Base-by-base conservation (phyloP, 2,888 invertebrate species). In the Anthophora plumipes region DNA sequence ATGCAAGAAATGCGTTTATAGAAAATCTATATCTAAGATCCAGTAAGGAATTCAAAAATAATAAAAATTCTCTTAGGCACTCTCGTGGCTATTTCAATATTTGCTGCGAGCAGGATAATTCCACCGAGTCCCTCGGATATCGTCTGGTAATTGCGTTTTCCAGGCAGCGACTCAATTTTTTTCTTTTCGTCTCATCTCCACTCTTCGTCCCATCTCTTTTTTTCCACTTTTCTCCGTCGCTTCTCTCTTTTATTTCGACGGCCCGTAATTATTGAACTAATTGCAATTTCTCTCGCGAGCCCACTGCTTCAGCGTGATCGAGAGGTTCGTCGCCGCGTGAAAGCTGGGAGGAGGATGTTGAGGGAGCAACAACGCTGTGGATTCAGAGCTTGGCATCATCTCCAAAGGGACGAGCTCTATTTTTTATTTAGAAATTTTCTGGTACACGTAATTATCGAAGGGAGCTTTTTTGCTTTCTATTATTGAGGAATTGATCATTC, bases 251-350 rank as follows among this genome's bases (percentile, higher is more conserved):
- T 76, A 73, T 70, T 70, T 70, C 72, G n/a, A 60, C 55, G 52
- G 41, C 41, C 55, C 52, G 70, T 66, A 83, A 84, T 80, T 84
- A 84, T 67, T 73, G 39, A 14, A 37, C 59, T 84, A 83, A 77
- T 77, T 67, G 72, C 71, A 76, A 76, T 76, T 61, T 69, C 75
- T 71, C 37, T 14, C 20, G 52, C 54, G 55, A 14, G 4, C 31
- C 17, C 31, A 17, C 8, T 25, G 17, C 20, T 20, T 43, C 14
- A 12, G 8, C 46, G 11, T 11, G 14, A 59, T 46, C 60, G 22
- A 54, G 12, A 6, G 59, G 43, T 46, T 52, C 17, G 14, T n/a
- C 9, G 0, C 9, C 1, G 9, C 9, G 50, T 14, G 14, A 12
- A 70, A 48, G n/a, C 48, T n/a, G n/a, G n/a, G 0, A 1, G 3